Conservation (phyloP, 2,888 invertebrate species). For the Mystacides longicornis region DNA sequence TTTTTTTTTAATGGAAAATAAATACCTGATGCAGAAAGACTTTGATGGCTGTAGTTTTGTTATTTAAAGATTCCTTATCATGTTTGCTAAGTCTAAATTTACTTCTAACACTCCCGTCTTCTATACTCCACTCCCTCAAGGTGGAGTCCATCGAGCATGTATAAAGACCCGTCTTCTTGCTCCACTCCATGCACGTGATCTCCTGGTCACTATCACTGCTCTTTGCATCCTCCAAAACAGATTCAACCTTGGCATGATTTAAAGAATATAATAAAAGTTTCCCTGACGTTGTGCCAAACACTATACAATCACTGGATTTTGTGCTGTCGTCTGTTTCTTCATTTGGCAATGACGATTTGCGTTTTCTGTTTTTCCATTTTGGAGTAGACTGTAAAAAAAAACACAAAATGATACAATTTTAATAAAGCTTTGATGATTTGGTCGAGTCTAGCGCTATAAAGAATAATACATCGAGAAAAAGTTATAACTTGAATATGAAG, state of each 20-base stretch:
- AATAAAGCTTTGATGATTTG: no score
- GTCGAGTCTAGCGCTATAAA: no score
- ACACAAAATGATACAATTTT: no score
- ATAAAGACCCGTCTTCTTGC: slow-evolving; percentile 43
- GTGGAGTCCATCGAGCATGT: slow-evolving; percentile 48
- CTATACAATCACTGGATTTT: slow-evolving; percentile 47
- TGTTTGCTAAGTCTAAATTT: slow-evolving; percentile 48
- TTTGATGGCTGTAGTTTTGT: slow-evolving; percentile 52
- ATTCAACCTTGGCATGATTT: slow-evolving; percentile 55
- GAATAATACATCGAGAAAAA: no score
- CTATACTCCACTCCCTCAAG: slow-evolving; percentile 50
- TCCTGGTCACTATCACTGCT: slow-evolving; percentile 35
- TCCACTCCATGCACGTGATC: slow-evolving; percentile 51
- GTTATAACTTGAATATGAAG: no score
- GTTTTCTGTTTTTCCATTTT: slow-evolving; percentile 42
- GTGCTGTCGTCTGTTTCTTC: slow-evolving; percentile 31
- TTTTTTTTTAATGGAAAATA: slow-evolving; percentile 4
- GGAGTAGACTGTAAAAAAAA: slow-evolving; percentile 36
- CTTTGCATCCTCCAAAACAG: slow-evolving; percentile 47
- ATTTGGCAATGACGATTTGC: slow-evolving; percentile 30
- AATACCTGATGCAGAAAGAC: slow-evolving; percentile 46
- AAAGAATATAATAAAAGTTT: slow-evolving; percentile 65
- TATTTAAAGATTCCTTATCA: slow-evolving; percentile 56
- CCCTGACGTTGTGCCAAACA: slow-evolving; percentile 67
- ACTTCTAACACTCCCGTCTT: slow-evolving; percentile 41